phyloP scores from a whole-genome alignment of 2,797 vertebrate species.

The Acanthurus lineatus region DNA sequence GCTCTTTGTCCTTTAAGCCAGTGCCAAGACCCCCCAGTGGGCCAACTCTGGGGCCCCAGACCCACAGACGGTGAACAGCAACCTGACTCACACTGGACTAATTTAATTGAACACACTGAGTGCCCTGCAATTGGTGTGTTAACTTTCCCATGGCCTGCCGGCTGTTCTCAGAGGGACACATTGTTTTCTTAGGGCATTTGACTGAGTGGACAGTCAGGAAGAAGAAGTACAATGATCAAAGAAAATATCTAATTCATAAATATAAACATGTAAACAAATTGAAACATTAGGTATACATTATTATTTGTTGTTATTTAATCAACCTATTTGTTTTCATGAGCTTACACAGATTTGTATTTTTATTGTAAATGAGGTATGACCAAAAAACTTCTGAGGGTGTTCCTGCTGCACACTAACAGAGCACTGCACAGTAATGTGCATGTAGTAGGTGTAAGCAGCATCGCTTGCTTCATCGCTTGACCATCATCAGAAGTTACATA shows the following conservation, averaged over 20 bases:
- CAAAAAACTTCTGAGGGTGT: too few relatives aligned
- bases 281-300: background rate
- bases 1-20: slow-evolving; percentile 67
- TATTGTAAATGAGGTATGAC: background rate
- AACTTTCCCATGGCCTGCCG: slow-evolving; percentile 56
- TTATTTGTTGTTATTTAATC: background rate
- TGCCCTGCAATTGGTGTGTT: slow-evolving; percentile 52
- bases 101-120: slow-evolving; percentile 68
- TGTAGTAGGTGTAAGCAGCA: too few relatives aligned
- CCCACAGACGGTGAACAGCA: slow-evolving; percentile 56
- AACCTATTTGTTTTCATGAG: too few relatives aligned
- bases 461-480: too few relatives aligned
- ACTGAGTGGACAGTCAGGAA: background rate
- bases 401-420: too few relatives aligned
- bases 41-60: slow-evolving; percentile 49
- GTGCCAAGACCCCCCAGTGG: slow-evolving; percentile 69
- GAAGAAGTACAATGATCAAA: background rate
- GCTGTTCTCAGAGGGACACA: slow-evolving; percentile 24
- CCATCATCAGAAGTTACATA: too few relatives aligned
- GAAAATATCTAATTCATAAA: too few relatives aligned
- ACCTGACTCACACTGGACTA: slow-evolving; percentile 67
- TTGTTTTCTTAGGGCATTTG: slow-evolving; percentile 17
- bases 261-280: background rate
- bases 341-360: background rate
- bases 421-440: too few relatives aligned